Conservation (phyloP, 2,797 vertebrate species). For the Rhabdophis nuchalis region DNA sequence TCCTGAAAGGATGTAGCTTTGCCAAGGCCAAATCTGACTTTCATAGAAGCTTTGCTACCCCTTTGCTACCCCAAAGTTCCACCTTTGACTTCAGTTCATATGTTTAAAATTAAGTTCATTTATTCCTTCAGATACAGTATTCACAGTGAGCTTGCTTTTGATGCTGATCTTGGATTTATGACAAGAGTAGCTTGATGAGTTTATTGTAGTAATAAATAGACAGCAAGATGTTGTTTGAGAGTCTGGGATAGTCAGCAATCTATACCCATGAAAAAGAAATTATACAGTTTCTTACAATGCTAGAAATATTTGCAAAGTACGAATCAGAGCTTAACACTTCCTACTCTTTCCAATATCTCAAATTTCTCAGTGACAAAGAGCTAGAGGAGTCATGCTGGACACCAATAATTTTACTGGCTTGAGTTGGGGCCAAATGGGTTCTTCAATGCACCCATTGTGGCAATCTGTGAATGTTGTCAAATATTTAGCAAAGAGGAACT, state of each 20-base stretch:
- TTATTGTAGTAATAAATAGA: neutral
- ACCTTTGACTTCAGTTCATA: neutral
- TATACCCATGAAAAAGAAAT: neutral
- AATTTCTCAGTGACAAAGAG: neutral
- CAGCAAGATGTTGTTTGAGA: neutral
- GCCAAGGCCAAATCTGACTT: neutral
- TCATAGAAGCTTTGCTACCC: neutral
- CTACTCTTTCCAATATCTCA: neutral
- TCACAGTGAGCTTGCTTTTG: neutral
- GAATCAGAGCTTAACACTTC: neutral
- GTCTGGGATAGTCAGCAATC: neutral
- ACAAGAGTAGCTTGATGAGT: neutral
- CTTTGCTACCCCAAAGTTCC: neutral
- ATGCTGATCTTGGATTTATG: neutral
- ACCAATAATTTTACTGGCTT: neutral
- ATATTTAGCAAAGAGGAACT: slow-evolving; percentile 33
- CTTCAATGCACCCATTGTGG: rapidly evolving
- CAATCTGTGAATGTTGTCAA: slow-evolving; percentile 26
- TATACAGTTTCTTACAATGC: neutral
- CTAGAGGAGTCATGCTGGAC: rapidly evolving
- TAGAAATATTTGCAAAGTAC: neutral
- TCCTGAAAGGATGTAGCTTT: neutral
- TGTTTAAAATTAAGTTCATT: neutral
- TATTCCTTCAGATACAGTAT: neutral
- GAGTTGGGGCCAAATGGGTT: neutral